Conservation (phyloP, 2,888 invertebrate genomes). For the Coenonympha arcania region DNA sequence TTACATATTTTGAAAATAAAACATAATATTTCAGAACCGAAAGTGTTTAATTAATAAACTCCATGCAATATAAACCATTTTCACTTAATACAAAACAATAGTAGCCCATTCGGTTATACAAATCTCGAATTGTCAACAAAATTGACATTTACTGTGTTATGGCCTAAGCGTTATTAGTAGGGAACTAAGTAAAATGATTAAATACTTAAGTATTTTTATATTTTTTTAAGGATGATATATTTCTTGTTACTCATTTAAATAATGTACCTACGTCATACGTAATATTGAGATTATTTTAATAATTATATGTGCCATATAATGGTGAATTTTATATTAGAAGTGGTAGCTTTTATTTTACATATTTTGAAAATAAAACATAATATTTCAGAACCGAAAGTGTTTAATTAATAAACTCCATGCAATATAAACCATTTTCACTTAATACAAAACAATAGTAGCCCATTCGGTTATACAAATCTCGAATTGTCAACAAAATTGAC, state of each 20-base stretch:
- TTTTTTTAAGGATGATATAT: background rate
- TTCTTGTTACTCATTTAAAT: slow-evolving; percentile 1
- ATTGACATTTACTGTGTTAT: too few species aligned
- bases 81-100: slow-evolving; percentile 41
- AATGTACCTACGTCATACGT: slow-evolving; percentile 6
- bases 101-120: slow-evolving; percentile 24
- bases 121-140: too few species aligned
- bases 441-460: slow-evolving; percentile 32
- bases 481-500: too few species aligned
- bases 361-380: background rate
- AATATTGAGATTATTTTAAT: slow-evolving; percentile 12
- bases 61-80: slow-evolving; percentile 52
- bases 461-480: slow-evolving; percentile 22
- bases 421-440: slow-evolving; percentile 51
- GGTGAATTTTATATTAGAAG: slow-evolving; percentile 13
- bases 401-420: slow-evolving; percentile 56
- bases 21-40: slow-evolving; percentile 34
- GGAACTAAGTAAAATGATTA: too few species aligned
- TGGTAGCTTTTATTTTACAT: slow-evolving; percentile 1
- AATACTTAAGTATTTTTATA: background rate
- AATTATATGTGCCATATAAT: slow-evolving; percentile 23
- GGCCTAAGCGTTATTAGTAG: too few species aligned
- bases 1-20: background rate
- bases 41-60: slow-evolving; percentile 51
- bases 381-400: slow-evolving; percentile 40